phyloP scores from a whole-genome alignment of 2,113 vertebrate species.

The Pedionomus torquatus region DNA sequence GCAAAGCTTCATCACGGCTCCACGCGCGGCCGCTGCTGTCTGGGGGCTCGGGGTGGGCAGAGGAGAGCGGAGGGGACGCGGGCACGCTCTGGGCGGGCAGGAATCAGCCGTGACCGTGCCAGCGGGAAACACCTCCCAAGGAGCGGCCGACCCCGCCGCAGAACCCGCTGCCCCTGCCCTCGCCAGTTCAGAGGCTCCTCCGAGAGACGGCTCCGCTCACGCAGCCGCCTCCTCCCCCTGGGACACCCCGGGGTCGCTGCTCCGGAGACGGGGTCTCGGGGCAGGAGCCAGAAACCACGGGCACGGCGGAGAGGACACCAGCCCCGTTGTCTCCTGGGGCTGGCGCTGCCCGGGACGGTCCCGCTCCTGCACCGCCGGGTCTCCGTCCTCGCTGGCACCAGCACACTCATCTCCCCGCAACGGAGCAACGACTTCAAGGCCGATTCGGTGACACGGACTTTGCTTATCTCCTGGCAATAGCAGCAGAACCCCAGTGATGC shows the following conservation, averaged over 20 bases:
- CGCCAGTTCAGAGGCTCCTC: background rate
- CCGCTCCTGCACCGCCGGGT: fast-evolving
- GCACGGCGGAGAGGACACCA: background rate
- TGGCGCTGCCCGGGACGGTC: background rate
- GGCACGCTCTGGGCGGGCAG: background rate
- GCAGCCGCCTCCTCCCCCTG: background rate
- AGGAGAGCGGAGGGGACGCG: background rate
- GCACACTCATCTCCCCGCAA: background rate
- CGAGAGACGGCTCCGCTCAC: background rate
- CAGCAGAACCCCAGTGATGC: conserved; percentile 9
- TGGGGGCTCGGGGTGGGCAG: fast-evolving
- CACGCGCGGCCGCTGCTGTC: fast-evolving
- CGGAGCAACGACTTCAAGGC: background rate
- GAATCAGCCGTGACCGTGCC: fast-evolving
- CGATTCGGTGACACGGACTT: background rate
- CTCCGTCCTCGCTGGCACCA: background rate
- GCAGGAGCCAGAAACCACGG: fast-evolving
- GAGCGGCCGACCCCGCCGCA: background rate
- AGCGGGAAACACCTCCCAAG: background rate
- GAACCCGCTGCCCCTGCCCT: background rate
- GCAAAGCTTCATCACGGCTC: background rate
- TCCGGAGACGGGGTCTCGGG: background rate
- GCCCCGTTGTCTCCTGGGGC: background rate
- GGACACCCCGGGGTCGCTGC: background rate
- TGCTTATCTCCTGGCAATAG: background rate